Percentiles rank a stretch among this genome's conserved stretches.
These are phyloP conservation scores for Lithosia quadra DNA, from an alignment of 2,888 invertebrate genomes.

Conservation along the genomic window DNA sequence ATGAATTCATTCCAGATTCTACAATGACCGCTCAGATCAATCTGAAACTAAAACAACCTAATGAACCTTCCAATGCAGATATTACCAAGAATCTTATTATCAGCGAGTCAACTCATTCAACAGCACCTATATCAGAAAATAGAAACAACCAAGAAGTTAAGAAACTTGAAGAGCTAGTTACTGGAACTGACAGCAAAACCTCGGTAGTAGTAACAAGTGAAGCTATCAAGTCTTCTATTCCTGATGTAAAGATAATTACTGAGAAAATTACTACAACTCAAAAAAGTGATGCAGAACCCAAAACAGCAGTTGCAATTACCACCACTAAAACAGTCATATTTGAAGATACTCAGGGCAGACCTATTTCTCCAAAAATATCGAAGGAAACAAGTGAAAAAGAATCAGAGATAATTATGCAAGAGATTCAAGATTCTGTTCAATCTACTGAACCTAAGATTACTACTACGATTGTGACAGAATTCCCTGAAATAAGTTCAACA, in stretches of 20 bases:
- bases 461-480: constrained; percentile 14
- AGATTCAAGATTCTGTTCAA: constrained; percentile 41
- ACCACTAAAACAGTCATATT: constrained; percentile 23
- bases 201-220: not conserved
- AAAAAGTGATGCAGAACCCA: constrained; percentile 18
- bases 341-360: constrained; percentile 5
- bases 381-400: not conserved
- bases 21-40: constrained; percentile 68
- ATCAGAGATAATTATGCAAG: constrained; percentile 30
- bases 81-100: constrained; percentile 46
- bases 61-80: constrained; percentile 24
- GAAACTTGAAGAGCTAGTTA: not conserved
- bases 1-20: constrained; percentile 70
- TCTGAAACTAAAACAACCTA: constrained; percentile 56
- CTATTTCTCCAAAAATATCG: not conserved
- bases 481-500: constrained; percentile 24
- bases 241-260: constrained; percentile 26
- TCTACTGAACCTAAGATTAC: constrained; percentile 37
- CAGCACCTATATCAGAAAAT: constrained; percentile 13
- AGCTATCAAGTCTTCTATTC: constrained; percentile 1
- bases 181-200: not conserved
- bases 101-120: constrained; percentile 53
- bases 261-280: constrained; percentile 23
- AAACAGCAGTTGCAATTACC: constrained; percentile 23
- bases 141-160: not conserved